Base-by-base conservation (phyloP, 2,797 vertebrate genomes). In the Crenichthys baileyi region DNA sequence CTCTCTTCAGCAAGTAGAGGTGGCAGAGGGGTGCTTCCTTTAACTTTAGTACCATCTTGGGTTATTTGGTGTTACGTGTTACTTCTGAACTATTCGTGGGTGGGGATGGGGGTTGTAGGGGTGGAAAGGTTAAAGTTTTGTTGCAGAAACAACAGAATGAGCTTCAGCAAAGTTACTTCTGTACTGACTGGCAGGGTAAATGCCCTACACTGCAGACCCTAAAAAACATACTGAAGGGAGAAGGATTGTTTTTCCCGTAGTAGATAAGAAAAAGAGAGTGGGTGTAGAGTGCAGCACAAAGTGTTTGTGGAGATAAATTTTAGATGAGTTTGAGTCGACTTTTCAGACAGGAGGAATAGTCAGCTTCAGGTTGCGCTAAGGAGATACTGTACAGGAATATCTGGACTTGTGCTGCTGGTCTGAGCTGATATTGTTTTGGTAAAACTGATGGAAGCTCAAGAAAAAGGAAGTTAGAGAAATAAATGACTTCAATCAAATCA, bases 231-330 rank as follows among this genome's bases (percentile, higher is more conserved):
- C 67, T 8, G 36, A 46, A 46, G 24, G 41, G 13, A 46, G 65
- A 15, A 68, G 24, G 41, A 70, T 46, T 48, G 67, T 70, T 48
- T 68, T 8, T 24, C 41, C 65, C 1, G 1, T 24, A 46, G 67
- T 7, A 70, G 12, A 70, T 26, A 70, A 70, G 67, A 44, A 16
- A 46, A 44, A 68, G 24, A 13, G 65, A 68, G 22, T n/a, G 41
- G 46, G 41, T 8, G 12, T 24, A 16, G 67, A 46, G 22, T 13
- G 16, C 24, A 46, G 67, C 67, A n/a, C 41, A n/a, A 48, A 12
- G 67, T 70, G 41, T 70, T 70, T 70, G 67, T 26, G 24, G 67
- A 70, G 41, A 70, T 46, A 70, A 68, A 68, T 68, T 41, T 44
- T 68, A 68, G 39, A 68, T 44, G 65, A 68, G 39, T n/a, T 9